A percentile compares a stretch with the other conserved stretches of the same genome.
Conservation (phyloP, 2,888 invertebrate species). For the Sphaeridia pumilis region DNA sequence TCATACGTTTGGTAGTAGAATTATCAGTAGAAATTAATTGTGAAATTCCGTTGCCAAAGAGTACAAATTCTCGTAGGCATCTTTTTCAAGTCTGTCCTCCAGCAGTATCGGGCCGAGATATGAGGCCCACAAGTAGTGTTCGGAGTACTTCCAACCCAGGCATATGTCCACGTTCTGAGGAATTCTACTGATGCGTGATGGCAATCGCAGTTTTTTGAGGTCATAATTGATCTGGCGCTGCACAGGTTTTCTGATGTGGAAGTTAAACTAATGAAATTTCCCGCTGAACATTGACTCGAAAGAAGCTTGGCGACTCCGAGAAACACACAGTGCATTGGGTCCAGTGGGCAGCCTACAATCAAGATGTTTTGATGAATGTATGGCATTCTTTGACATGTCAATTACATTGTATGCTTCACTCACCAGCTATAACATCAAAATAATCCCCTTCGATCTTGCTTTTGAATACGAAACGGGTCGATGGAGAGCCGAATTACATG, state of each 20-base stretch:
- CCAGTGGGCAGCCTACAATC: background rate
- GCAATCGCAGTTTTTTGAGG: background rate
- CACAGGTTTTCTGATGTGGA: background rate
- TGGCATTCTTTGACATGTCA: background rate
- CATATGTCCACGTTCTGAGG: background rate
- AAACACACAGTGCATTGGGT: background rate
- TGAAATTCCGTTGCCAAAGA: background rate
- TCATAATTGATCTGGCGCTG: background rate
- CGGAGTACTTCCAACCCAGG: background rate
- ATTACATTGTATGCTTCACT: background rate
- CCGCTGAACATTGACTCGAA: background rate
- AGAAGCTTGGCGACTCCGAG: background rate
- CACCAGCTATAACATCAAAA: background rate
- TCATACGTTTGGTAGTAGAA: too few species aligned
- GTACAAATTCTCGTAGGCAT: background rate
- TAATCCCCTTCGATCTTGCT: too few species aligned
- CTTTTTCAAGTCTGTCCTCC: background rate
- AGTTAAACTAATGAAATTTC: background rate
- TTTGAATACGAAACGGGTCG: too few species aligned
- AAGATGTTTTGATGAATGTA: background rate
- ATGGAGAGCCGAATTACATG: too few species aligned
- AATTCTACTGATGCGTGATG: background rate
- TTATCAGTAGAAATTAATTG: too few species aligned
- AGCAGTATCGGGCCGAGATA: background rate
- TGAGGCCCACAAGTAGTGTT: background rate